Percentiles rank a stretch among this genome's conserved stretches.
Conservation (phyloP, 2,888 invertebrate genomes). For the Rhingia campestris region DNA sequence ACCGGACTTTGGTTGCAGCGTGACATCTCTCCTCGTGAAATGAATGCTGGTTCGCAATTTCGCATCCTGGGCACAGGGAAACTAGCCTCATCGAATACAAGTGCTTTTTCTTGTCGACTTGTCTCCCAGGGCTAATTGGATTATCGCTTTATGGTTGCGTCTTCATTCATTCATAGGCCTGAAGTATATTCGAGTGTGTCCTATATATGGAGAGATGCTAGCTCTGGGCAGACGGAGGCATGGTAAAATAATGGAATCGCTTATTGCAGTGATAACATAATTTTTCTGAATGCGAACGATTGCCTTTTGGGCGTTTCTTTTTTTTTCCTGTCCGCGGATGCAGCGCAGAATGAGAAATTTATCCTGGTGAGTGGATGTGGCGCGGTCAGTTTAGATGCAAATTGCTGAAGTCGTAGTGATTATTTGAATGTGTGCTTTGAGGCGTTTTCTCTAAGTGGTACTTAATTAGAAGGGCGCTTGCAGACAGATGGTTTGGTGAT, state of each 20-base stretch:
- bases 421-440: conserved; percentile 60
- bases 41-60: not conserved
- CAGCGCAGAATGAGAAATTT: conserved; percentile 33
- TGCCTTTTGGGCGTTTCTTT: conserved; percentile 27
- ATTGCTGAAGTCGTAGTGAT: conserved; percentile 57
- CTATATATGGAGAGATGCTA: too few relatives aligned
- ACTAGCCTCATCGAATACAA: conserved; percentile 75
- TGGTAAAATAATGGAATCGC: conserved; percentile 68
- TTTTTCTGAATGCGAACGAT: conserved; percentile 32
- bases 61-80: conserved; percentile 4
- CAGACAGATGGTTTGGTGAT: too few relatives aligned
- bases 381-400: conserved; percentile 68
- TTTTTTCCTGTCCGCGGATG: not conserved
- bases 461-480: conserved; percentile 50
- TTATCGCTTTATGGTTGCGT: conserved; percentile 76
- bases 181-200: not conserved
- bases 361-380: conserved; percentile 6
- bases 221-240: not conserved
- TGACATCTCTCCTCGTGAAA: conserved; percentile 21
- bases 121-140: conserved; percentile 80
- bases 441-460: conserved; percentile 62
- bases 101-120: conserved; percentile 81
- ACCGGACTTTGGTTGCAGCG: conserved; percentile 28
- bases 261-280: conserved; percentile 59
- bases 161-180: conserved; percentile 54